phyloP scores from a whole-genome alignment of 1,140 invertebrate genomes.

The Aphis craccivora region DNA sequence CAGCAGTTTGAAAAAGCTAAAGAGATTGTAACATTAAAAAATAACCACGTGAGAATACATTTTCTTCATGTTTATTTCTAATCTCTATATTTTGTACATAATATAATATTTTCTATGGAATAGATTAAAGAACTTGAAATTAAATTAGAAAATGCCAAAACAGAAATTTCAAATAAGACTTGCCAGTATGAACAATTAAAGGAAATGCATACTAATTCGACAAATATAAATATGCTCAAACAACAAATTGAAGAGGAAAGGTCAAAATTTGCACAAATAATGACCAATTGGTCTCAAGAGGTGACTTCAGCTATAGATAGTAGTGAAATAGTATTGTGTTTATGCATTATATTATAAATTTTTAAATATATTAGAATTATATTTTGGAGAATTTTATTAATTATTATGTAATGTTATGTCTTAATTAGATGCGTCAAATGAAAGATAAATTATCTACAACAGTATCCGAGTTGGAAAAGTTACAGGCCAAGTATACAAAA shows the following conservation, averaged over 20 bases:
- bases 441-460: conserved; percentile 42
- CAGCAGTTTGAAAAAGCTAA: conserved; percentile 43
- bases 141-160: conserved; percentile 36
- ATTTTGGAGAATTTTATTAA: neutral
- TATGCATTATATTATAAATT: neutral
- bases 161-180: neutral
- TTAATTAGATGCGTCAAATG: conserved; percentile 44
- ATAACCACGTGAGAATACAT: conserved; percentile 9
- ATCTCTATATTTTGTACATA: neutral
- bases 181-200: neutral
- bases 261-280: conserved; percentile 49
- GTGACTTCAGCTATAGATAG: neutral
- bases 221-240: neutral
- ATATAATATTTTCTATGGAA: neutral
- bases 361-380: neutral
- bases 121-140: conserved; percentile 43
- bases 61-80: neutral
- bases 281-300: conserved; percentile 51
- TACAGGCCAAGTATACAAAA: conserved; percentile 11
- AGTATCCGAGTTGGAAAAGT: neutral
- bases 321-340: neutral
- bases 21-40: conserved; percentile 23
- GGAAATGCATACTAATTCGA: neutral
- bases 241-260: conserved; percentile 52
- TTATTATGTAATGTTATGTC: neutral